These are phyloP conservation scores for Actias luna DNA, from an alignment of 2,888 invertebrate species.

Conservation along the genomic window DNA sequence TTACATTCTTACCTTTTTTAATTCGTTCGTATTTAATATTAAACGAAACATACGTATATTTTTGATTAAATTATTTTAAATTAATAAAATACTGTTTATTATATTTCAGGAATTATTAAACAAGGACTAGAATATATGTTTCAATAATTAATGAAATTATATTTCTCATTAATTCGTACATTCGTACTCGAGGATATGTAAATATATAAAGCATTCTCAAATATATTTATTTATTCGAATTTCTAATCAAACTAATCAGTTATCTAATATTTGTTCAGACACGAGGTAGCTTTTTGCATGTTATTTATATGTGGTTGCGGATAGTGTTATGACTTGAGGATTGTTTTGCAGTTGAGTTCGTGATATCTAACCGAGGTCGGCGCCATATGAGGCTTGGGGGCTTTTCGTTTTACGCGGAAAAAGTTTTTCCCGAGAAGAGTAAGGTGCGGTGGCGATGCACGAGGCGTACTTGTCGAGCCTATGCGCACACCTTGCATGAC, in stretches of 20 bases:
- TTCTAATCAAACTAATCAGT: not conserved
- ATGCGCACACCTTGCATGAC: conserved; percentile 77
- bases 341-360: conserved; percentile 79
- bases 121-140: not conserved
- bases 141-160: not conserved
- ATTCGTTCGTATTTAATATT: not conserved
- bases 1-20: no score
- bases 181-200: no score
- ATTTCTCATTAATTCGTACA: no score
- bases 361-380: conserved; percentile 78
- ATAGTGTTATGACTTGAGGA: conserved; percentile 50
- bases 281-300: conserved; percentile 10
- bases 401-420: conserved; percentile 79
- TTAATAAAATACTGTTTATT: not conserved
- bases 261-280: conserved; percentile 7
- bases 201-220: no score
- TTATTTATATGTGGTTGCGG: conserved; percentile 26
- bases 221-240: no score
- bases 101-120: not conserved
- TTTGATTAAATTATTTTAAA: not conserved
- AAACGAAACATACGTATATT: not conserved
- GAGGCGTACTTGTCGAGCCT: conserved; percentile 75
- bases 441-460: conserved; percentile 80
- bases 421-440: conserved; percentile 76
- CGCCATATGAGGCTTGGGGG: conserved; percentile 77